Conservation (phyloP, 2,797 vertebrate genomes). For the Phalanger gymnotis region DNA sequence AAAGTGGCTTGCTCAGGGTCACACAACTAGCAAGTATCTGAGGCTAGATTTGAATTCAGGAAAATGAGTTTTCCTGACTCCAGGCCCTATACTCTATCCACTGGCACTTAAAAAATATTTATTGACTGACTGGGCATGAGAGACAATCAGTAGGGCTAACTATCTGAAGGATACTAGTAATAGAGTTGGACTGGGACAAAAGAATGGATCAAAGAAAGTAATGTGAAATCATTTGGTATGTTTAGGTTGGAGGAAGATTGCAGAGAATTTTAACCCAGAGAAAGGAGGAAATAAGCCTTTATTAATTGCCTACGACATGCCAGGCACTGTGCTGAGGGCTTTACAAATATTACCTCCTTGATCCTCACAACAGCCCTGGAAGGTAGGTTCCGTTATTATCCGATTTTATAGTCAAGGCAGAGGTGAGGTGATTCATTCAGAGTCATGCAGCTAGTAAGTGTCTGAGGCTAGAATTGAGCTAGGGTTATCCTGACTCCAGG, state of each 20-base stretch:
- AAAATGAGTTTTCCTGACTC: background rate
- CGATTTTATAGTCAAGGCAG: background rate
- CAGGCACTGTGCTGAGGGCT: background rate
- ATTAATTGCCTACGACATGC: background rate
- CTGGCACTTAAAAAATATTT: background rate
- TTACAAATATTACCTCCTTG: background rate
- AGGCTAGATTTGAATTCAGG: background rate
- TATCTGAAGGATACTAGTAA: background rate
- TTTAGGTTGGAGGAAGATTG: background rate
- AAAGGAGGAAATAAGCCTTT: background rate
- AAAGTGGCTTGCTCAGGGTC: background rate
- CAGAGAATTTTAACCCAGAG: background rate
- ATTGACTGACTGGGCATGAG: background rate
- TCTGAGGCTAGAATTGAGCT: background rate
- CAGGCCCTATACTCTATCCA: background rate
- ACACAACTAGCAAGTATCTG: background rate
- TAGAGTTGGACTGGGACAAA: background rate
- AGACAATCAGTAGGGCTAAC: background rate
- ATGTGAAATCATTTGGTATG: background rate
- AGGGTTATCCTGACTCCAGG: background rate
- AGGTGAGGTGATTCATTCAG: background rate
- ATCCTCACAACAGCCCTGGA: background rate
- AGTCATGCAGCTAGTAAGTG: background rate
- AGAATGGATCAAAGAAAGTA: background rate
- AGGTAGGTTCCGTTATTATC: background rate